Conservation (phyloP, 2,797 vertebrate genomes). For the Neosilurus hyrtlii region DNA sequence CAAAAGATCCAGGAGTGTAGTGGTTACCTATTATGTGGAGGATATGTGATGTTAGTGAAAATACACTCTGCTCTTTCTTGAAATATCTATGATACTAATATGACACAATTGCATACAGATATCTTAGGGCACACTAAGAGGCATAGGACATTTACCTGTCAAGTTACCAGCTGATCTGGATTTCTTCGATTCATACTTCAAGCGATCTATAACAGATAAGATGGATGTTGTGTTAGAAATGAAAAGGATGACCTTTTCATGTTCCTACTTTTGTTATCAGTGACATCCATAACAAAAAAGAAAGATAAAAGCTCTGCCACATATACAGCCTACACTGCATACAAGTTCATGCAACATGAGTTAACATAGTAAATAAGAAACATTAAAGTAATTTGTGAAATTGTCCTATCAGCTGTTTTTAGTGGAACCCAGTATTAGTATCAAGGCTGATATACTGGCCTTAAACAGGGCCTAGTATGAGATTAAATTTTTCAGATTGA, state of each 20-base stretch:
- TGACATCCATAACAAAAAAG: background rate
- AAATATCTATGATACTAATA: background rate
- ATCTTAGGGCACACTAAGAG: background rate
- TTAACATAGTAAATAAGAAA: background rate
- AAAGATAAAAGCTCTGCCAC: background rate
- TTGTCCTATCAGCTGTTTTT: background rate
- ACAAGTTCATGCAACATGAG: no score
- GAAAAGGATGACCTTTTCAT: background rate
- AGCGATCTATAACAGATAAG: conserved; percentile 86
- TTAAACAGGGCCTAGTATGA: background rate
- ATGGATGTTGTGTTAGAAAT: conserved; percentile 62
- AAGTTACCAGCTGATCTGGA: conserved; percentile 78
- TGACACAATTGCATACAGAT: background rate
- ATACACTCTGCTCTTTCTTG: background rate
- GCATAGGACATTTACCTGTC: conserved; percentile 39
- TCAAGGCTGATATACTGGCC: background rate
- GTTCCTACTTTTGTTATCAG: background rate
- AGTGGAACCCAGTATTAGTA: background rate
- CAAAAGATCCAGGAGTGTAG: conserved; percentile 71
- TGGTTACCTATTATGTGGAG: conserved; percentile 70
- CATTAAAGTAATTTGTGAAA: background rate
- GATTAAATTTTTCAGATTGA: background rate
- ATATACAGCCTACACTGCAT: background rate
- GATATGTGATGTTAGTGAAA: conserved; percentile 18
- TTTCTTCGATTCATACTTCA: conserved; percentile 97